Evolutionary conservation across 2,113 vertebrate species (phyloP), one percentile per base, ranked within the genome.

Genomic region (Leucoraja erinaceus): DNA sequence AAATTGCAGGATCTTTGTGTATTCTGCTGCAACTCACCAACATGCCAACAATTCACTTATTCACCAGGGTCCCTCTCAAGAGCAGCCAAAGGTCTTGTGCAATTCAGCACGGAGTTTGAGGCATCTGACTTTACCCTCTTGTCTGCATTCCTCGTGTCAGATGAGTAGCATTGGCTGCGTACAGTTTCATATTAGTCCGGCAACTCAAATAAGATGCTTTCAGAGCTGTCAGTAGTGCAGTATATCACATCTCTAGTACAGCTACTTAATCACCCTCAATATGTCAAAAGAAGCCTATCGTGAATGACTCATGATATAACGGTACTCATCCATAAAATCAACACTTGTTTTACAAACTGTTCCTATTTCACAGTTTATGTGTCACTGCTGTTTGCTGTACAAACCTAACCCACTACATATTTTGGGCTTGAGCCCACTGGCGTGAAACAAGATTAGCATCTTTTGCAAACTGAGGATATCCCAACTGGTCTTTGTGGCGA

Each of bases 261-360:
- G 90, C 70, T 72, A 91, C 70, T 91, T 91, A 91, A 91, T 91
- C 90, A 91, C 90, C 90, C 90, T 91, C 66, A 91, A 91, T 72
- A 91, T 72, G 68, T 91, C 90, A 91, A 91, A 47, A 91, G 90
- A 72, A 91, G 68, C 33, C 68, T 70, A 70, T 91, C 90, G 11
- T 33, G 22, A 68, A 91, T 91, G 90, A 91, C 68, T 91, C 70
- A 72, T 91, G 90, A 91, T 72, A 47, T 91, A 91, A 91, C 66
- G 90, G 31, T 91, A 38, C 31, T 91, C 90, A 91, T 91, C 90
- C 90, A 91, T 91, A 91, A 91, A 91, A 91, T 91, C 90, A 91
- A 91, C 90, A 91, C 90, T 91, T 91, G 90, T 91, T 91, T 91
- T 91, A 91, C 66, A 91, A 91, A 91, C 66, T 91, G 66, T 91